phyloP scores from a whole-genome alignment of 2,113 vertebrate genomes.

The Prochilodus magdalenae region DNA sequence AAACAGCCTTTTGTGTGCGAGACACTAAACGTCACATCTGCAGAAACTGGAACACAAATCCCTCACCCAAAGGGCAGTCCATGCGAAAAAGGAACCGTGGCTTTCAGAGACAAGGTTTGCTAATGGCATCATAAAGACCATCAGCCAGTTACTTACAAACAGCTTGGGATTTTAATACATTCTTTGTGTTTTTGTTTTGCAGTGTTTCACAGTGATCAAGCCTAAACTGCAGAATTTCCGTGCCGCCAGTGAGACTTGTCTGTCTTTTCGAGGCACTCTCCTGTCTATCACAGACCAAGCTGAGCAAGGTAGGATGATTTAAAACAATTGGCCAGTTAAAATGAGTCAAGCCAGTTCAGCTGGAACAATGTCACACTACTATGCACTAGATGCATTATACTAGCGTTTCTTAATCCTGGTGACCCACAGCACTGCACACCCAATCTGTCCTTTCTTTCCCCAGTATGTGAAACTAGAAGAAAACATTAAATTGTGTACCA shows the following conservation, averaged over 20 bases:
- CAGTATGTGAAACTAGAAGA: too few species aligned
- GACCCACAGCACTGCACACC: too few species aligned
- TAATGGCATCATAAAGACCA: too few species aligned
- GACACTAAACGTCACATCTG: conserved; percentile 82
- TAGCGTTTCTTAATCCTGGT: too few species aligned
- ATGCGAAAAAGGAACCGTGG: conserved; percentile 73
- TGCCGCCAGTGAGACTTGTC: conserved; percentile 79
- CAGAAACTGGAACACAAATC: conserved; percentile 80
- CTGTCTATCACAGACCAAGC: conserved; percentile 85
- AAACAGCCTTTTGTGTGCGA: conserved; percentile 88
- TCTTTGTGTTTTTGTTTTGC: conserved; percentile 58
- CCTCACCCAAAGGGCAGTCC: conserved; percentile 67
- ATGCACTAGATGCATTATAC: too few species aligned
- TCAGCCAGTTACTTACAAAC: not conserved
- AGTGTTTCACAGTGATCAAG: conserved; percentile 86
- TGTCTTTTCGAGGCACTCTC: conserved; percentile 79
- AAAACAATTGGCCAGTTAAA: too few species aligned
- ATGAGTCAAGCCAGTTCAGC: too few species aligned
- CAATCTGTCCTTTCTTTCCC: too few species aligned
- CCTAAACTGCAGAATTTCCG: conserved; percentile 67
- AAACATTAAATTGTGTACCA: too few species aligned
- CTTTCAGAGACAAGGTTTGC: conserved; percentile 90
- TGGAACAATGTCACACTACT: too few species aligned
- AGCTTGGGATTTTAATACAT: conserved; percentile 2
- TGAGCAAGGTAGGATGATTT: conserved; percentile 85